phyloP scores from a whole-genome alignment of 2,797 vertebrate species.

The Gymnocypris eckloni region DNA sequence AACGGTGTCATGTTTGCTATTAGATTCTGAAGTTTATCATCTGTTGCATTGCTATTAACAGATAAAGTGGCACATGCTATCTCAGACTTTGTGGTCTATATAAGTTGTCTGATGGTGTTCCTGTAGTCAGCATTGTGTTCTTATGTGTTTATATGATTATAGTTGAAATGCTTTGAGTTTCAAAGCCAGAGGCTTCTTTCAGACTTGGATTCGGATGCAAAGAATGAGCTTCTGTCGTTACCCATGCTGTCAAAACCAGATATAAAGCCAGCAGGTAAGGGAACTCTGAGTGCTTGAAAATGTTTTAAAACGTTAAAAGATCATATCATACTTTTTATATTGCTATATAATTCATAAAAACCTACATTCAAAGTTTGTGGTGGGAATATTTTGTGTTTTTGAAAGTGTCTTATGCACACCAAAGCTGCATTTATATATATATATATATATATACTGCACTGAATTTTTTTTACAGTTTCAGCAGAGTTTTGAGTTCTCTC shows the following conservation, averaged over 20 bases:
- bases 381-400: not conserved
- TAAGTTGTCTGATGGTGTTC: not conserved
- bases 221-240: conserved; percentile 53
- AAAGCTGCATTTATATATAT: not conserved
- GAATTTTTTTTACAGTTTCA: no score
- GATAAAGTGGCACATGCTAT: not conserved
- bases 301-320: not conserved
- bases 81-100: not conserved
- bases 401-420: not conserved
- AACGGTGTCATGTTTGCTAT: not conserved
- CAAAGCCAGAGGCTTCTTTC: conserved; percentile 55
- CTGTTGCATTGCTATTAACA: not conserved
- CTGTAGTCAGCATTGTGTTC: not conserved
- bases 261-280: conserved; percentile 72
- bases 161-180: conserved; percentile 66
- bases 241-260: conserved; percentile 67
- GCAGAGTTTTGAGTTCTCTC: no score
- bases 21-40: not conserved
- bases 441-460: no score
- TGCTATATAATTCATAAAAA: not conserved
- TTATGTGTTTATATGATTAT: conserved; percentile 44
- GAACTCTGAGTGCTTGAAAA: not conserved
- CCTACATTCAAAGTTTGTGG: not conserved
- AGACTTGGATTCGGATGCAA: conserved; percentile 52
- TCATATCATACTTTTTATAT: not conserved